Conservation (phyloP, 1,140 invertebrate species). For the Bombus pyrosoma region DNA sequence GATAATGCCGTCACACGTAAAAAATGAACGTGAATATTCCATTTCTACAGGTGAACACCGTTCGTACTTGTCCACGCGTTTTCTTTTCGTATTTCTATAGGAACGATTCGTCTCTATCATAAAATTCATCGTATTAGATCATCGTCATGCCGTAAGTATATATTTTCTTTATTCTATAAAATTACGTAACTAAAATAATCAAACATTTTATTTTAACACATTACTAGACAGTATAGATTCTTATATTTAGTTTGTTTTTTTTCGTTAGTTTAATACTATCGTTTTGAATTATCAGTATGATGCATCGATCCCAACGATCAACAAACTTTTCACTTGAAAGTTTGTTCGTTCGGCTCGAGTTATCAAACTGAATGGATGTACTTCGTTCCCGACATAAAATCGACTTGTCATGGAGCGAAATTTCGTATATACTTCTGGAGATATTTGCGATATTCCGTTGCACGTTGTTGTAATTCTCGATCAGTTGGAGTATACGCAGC, state of each 20-base stretch:
- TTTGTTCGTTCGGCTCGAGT: conserved; percentile 84
- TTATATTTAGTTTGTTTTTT: background rate
- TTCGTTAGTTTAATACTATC: background rate
- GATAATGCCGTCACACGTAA: conserved; percentile 73
- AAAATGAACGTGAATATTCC: conserved; percentile 76
- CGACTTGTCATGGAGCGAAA: conserved; percentile 7
- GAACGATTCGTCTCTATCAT: background rate
- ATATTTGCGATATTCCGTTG: conserved; percentile 65
- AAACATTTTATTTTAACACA: background rate
- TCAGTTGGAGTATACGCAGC: conserved; percentile 77
- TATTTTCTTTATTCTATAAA: conserved; percentile 6
- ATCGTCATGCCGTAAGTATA: conserved; percentile 17
- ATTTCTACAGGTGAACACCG: conserved; percentile 73
- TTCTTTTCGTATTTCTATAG: conserved; percentile 27
- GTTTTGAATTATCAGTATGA: conserved; percentile 69
- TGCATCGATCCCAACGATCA: conserved; percentile 82
- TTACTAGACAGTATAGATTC: background rate
- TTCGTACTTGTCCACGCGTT: conserved; percentile 45
- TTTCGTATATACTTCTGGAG: conserved; percentile 45
- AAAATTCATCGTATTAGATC: background rate
- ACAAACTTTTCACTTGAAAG: conserved; percentile 80
- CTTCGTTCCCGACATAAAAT: conserved; percentile 14
- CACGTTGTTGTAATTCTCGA: conserved; percentile 74
- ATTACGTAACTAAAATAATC: conserved; percentile 20
- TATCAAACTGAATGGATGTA: conserved; percentile 73